Base-by-base conservation (phyloP, 1,140 invertebrate species). In the Danaus melanippus region DNA sequence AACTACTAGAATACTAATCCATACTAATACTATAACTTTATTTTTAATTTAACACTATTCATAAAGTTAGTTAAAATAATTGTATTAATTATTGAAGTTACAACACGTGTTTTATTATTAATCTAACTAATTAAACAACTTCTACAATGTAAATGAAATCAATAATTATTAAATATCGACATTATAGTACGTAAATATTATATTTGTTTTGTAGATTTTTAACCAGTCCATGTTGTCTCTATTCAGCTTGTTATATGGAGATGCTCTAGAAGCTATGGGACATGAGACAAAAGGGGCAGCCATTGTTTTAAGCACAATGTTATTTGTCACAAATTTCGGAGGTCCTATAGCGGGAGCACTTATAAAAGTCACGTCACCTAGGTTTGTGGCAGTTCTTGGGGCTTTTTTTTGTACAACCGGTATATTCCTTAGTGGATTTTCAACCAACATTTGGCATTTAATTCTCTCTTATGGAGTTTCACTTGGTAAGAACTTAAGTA, bases 151-250 rank as follows among this genome's bases (percentile, higher is more conserved):
- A 32, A 32, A 32, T 32, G 2, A 8, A 32, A 32, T 32, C 21
- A 32, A 32, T 32, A 32, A 32, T 32, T 32, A 32, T 3, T 32
- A 0, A 32, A 32, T 32, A 32, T 32, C 21, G 21, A 32, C 21
- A 32, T 32, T 32, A 32, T 32, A 32, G 21, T 8, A 32, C 6
- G 21, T 32, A 32, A 32, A 32, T 32, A 32, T 32, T 32, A 32
- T 32, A 32, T 32, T 42, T 49, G 46, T 42, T 32, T 48, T 88
- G 88, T 51, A 93, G 92, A 89, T 92, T 64, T 91, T 92, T 50
- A 91, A 93, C 70, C 90, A 92, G 77, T 92, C 92, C 1, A 88
- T 93, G 67, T 88, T 93, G 53, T 92, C 92, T 3, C 88, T 93
- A 1, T 93, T 93, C 72, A 92, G 92, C 44, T 84, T 93, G 11